A percentile compares a stretch with the other conserved stretches of the same genome.
These are phyloP conservation scores for Myotis yumanensis DNA, from an alignment of 2,113 vertebrate genomes.

Conservation along the genomic window DNA sequence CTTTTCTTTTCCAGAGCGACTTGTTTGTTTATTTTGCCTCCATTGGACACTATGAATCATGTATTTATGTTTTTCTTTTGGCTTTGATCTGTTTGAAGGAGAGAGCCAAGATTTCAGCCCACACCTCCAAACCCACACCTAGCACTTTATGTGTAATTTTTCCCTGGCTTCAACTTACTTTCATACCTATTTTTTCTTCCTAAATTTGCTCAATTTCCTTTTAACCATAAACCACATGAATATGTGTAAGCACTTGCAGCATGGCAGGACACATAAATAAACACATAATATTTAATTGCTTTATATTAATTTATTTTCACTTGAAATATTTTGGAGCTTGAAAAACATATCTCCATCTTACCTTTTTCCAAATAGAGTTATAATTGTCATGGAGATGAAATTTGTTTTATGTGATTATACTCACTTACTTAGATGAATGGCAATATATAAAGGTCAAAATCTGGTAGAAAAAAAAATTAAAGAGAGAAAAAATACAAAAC, in stretches of 20 bases:
- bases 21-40: neutral
- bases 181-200: conserved; percentile 11
- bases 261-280: neutral
- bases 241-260: neutral
- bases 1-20: neutral
- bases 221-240: neutral
- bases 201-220: conserved; percentile 18
- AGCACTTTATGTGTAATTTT: neutral
- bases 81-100: conserved; percentile 36
- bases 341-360: neutral
- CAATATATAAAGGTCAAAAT: neutral
- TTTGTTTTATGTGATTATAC: neutral
- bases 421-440: neutral
- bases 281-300: neutral
- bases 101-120: conserved; percentile 29
- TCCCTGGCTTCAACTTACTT: neutral
- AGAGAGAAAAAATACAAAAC: neutral
- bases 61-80: conserved; percentile 56
- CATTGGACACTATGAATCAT: conserved; percentile 54
- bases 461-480: neutral
- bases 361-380: neutral
- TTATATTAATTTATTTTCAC: neutral
- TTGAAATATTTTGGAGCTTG: neutral
- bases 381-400: neutral
- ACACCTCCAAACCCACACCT: conserved; percentile 44